Evolutionary conservation across 2,888 invertebrate species (phyloP), one percentile per base, ranked within the genome.

Genomic region (Bimastos eiseni): DNA sequence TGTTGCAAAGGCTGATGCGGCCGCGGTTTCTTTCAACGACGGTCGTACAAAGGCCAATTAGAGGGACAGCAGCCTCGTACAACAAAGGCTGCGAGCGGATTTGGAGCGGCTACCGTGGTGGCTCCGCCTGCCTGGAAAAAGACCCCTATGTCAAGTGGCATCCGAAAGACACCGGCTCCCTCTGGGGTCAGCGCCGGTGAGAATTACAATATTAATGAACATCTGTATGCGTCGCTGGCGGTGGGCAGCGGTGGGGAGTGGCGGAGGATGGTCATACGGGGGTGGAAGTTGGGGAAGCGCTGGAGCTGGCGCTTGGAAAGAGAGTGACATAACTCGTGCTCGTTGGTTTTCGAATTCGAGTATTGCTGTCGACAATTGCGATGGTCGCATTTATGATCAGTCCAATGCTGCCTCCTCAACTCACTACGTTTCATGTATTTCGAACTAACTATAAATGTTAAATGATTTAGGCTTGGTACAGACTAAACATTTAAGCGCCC

Each of bases 201-300:
- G 86, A 86, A 86, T 86, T 86, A 86, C 86, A 86, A 86, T 86
- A 86, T 86, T 86, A 86, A 86, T 86, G 86, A 86, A 86, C 86
- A 86, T 86, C 86, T 86, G 86, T 34, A 37, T 37, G 86, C 86
- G 15, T 37, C 86, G n/a, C 8, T 70, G 70, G 70, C 13, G 70
- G 70, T 49, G 49, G 70, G 70, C 2, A 70, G 49, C 3, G 24
- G 49, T 4, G 24, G 49, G 49, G 24, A 49, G 30, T 11, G 19
- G 70, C 4, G 70, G 13, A 8, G 70, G 70, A n/a, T 15, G 41
- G n/a, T n/a, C n/a, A n/a, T n/a, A n/a, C n/a, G n/a, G n/a, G n/a
- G n/a, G n/a, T n/a, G n/a, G n/a, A n/a, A n/a, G n/a, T n/a, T n/a
- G 70, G 70, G 30, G 70, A 17, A 70, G n/a, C 30, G 70, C 17